Base-by-base conservation (phyloP, 1,140 invertebrate species). In the Monomorium pharaonis region DNA sequence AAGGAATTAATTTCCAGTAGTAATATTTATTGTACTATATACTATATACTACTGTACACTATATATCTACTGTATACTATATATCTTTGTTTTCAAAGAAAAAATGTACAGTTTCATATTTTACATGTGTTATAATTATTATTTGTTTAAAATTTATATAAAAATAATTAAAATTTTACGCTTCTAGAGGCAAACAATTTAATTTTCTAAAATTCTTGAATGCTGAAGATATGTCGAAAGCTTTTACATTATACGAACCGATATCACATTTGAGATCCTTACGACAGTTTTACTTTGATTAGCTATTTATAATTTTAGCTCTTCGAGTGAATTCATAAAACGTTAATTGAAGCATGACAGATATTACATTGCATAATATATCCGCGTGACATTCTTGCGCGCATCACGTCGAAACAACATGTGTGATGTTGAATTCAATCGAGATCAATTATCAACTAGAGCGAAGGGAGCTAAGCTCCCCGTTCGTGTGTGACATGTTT, bases 401-500 rank as follows among this genome's bases (percentile, higher is more conserved):
- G 51, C 54, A 33, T 27, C 67, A 58, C 18, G 24, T 47, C 78
- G 67, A 33, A 58, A 83, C 63, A 58, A 78, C 51, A 83, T 72
- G 69, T 83, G 67, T 72, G 78, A 83, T 83, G 78, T 83, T 74
- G 54, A 83, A 83, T 83, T 83, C 78, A 83, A 83, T 83, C 78
- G 78, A 72, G 78, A 83, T 83, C 78, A 83, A 83, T 83, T 83
- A 83, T 83, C 78, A 83, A 83, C 67, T 72, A 74, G 67, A 42
- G 18, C 78, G 78, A 47, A 83, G 78, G 78, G 78, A 74, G 78
- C 67, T 83, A 47, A 83, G 67, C 37, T 74, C 67, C 51, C 37
- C 16, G 51, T 37, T 72, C 51, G 21, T 49, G 47, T 47, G 67
- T 72, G 78, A 74, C 78, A 60, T 72, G 78, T 83, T 83, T 83